A percentile compares a stretch with the other conserved stretches of the same genome.
Conservation (phyloP, 2,113 vertebrate species). For the Periophthalmodon schlosseri region DNA sequence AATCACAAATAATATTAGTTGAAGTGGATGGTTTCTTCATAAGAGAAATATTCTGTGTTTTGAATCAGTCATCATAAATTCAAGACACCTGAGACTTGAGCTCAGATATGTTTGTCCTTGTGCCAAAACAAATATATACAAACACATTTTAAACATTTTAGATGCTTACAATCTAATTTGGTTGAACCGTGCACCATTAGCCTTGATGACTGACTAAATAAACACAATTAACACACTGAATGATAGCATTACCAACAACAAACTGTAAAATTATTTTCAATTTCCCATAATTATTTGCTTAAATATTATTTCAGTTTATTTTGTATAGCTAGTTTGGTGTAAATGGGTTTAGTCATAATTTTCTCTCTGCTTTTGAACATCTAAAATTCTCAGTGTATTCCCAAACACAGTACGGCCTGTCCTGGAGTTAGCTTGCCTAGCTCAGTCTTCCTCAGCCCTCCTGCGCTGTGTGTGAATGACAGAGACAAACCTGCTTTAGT, state of each 20-base stretch:
- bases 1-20: not conserved
- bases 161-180: not conserved
- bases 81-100: not conserved
- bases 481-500: slow-evolving; percentile 40
- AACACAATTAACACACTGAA: not conserved
- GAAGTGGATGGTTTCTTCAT: not conserved
- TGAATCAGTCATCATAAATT: not conserved
- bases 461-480: slow-evolving; percentile 38
- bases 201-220: not conserved
- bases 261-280: not conserved
- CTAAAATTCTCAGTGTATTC: not conserved
- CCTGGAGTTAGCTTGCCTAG: not conserved
- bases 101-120: not conserved
- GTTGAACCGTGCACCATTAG: not conserved
- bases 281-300: not conserved
- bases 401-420: not conserved
- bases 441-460: slow-evolving; percentile 5
- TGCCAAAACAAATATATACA: not conserved
- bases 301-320: not conserved
- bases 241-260: not conserved
- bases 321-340: not conserved
- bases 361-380: not conserved
- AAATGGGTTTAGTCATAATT: not conserved
- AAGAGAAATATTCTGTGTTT: not conserved
- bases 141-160: not conserved